Percentiles rank a stretch among this genome's conserved stretches.
These are phyloP conservation scores for Papilio elwesi DNA, from an alignment of 2,888 invertebrate genomes.

Conservation along the genomic window DNA sequence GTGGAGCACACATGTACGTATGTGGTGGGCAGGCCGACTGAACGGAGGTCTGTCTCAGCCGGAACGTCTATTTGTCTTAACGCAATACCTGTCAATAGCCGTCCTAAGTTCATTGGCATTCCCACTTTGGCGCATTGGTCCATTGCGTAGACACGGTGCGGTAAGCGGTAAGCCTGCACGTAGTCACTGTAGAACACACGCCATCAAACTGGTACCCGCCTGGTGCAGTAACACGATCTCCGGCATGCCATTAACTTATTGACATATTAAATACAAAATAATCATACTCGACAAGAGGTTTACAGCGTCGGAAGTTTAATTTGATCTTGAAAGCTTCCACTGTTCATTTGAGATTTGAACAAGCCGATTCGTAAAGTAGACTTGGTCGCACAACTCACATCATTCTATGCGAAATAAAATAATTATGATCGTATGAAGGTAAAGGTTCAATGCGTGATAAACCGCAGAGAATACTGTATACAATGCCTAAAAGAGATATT, in stretches of 20 bases:
- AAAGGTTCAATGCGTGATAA: neutral
- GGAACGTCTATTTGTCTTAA: slow-evolving; percentile 81
- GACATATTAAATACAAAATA: slow-evolving; percentile 76
- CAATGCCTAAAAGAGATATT: neutral
- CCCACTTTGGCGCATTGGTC: slow-evolving; percentile 80
- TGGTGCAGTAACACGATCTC: slow-evolving; percentile 73
- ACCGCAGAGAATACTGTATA: neutral
- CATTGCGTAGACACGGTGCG: slow-evolving; percentile 79
- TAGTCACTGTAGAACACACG: slow-evolving; percentile 63
- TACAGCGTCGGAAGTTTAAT: slow-evolving; percentile 54
- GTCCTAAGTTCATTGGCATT: slow-evolving; percentile 82
- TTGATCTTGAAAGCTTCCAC: slow-evolving; percentile 42
- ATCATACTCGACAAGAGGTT: slow-evolving; percentile 68
- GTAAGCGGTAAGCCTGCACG: slow-evolving; percentile 66
- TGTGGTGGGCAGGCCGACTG: slow-evolving; percentile 66
- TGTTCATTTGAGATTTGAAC: slow-evolving; percentile 31
- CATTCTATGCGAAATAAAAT: neutral
- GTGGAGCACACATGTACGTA: slow-evolving; percentile 55
- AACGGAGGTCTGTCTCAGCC: slow-evolving; percentile 79
- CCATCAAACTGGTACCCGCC: slow-evolving; percentile 72
- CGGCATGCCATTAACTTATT: slow-evolving; percentile 78
- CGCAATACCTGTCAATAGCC: slow-evolving; percentile 83
- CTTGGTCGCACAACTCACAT: neutral
- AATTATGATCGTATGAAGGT: neutral
- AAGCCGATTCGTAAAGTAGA: neutral